phyloP scores from a whole-genome alignment of 2,888 invertebrate genomes.

The Ormyrus thymus region DNA sequence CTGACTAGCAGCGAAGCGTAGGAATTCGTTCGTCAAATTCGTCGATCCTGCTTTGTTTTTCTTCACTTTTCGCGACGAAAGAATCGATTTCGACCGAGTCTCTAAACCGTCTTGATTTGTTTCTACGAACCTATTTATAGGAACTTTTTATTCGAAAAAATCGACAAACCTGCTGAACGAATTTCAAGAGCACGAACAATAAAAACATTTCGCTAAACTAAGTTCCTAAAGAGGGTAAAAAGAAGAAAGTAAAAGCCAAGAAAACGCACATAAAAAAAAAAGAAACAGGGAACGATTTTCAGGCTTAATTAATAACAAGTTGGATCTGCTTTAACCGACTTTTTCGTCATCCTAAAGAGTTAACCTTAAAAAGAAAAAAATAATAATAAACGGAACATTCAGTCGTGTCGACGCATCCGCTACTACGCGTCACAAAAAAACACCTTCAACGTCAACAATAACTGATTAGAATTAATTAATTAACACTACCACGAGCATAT shows the following conservation, averaged over 20 bases:
- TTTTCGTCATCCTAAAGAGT: slow-evolving; percentile 45
- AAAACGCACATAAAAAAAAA: slow-evolving; percentile 58
- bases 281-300: slow-evolving; percentile 59
- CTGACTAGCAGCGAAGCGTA: slow-evolving; percentile 73
- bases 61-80: slow-evolving; percentile 5
- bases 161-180: slow-evolving; percentile 57
- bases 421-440: slow-evolving; percentile 58
- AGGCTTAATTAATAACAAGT: slow-evolving; percentile 68
- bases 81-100: slow-evolving; percentile 34
- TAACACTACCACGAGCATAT: slow-evolving; percentile 60
- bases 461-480: slow-evolving; percentile 63
- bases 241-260: slow-evolving; percentile 51
- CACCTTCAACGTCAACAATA: slow-evolving; percentile 68
- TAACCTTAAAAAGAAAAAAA: slow-evolving; percentile 45
- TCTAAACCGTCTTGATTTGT: slow-evolving; percentile 13
- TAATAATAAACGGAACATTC: slow-evolving; percentile 65
- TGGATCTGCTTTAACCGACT: slow-evolving; percentile 57
- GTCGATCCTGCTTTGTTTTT: slow-evolving; percentile 30
- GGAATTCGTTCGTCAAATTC: slow-evolving; percentile 67
- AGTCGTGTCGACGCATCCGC: slow-evolving; percentile 64
- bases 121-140: slow-evolving; percentile 38
- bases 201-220: slow-evolving; percentile 55
- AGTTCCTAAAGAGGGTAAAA: slow-evolving; percentile 22
- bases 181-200: slow-evolving; percentile 56
- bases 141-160: slow-evolving; percentile 56